phyloP scores from a whole-genome alignment of 2,888 invertebrate genomes.

The Athetis lepigone region DNA sequence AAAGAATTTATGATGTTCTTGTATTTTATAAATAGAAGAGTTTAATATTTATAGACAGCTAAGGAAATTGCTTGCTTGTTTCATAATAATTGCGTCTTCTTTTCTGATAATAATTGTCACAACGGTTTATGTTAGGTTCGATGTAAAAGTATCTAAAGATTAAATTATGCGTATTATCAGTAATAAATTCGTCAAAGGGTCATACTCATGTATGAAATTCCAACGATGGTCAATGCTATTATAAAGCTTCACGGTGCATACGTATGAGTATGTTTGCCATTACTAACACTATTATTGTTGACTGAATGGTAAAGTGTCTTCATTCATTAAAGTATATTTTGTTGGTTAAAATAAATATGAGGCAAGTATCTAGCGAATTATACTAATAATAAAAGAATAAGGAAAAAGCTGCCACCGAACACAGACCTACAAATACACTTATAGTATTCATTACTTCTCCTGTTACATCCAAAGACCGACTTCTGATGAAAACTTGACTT shows the following conservation, averaged over 20 bases:
- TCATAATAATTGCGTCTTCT: no score
- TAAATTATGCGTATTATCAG: neutral
- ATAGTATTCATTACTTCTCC: no score
- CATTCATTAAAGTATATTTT: neutral
- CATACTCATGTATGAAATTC: neutral
- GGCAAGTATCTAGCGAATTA: neutral
- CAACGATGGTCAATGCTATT: no score
- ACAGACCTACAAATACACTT: no score
- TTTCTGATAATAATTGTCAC: no score
- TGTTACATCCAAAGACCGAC: no score
- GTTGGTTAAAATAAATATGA: neutral
- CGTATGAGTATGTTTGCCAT: neutral
- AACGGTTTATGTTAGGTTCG: neutral
- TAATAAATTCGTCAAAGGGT: no score
- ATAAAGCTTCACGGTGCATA: neutral
- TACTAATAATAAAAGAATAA: neutral
- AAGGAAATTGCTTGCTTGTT: constrained; percentile 15
- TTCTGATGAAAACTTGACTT: no score
- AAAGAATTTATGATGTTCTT: constrained; percentile 3
- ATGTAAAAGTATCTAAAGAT: constrained; percentile 1
- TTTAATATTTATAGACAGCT: neutral
- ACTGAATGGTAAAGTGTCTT: neutral
- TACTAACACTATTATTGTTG: neutral
- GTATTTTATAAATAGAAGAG: no score
- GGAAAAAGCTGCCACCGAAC: no score